Base-by-base conservation (phyloP, 2,113 vertebrate genomes). In the Ameiurus melas region DNA sequence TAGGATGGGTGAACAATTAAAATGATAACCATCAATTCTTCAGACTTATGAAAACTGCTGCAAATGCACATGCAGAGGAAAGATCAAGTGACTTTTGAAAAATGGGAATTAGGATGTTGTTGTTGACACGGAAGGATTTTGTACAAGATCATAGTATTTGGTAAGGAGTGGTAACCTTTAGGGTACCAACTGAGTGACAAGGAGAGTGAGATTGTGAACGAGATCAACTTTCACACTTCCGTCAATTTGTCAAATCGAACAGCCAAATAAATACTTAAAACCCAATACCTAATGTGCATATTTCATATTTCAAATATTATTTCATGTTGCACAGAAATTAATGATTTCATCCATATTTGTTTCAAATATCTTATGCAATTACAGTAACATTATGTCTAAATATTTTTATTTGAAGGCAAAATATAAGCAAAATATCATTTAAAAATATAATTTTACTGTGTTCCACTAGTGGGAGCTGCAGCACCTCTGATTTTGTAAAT, bases 1-100 rank as follows among this genome's bases (percentile, higher is more conserved):
- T 88, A 95, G 95, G 92, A 94, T 86, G 0, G 90, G 55, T 53
- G 87, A 86, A 85, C 92, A 86, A 92, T 80, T 36, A 62, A 19
- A 19, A 87, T 39, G 82, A 66, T 87, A 57, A 39, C 27, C 60
- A 60, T 36, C 57, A 84, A 30, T 58, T 20, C 36, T 62, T 39
- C n/a, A 30, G 64, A 86, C 17, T 62, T 66, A 66, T n/a, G 77
- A 47, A 47, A 79, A 55, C 25, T 25, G 19, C 33, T 62, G 51
- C 2, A 71, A 30, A 83, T 43, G 17, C 58, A 58, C 17, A 33
- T 55, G 16, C n/a, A 17, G 30, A 27, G 14, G 12, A 36, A 79
- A 27, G 43, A 83, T 55, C 14, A 30, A 55, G 19, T 58, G 13
- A 43, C 20, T 20, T 60, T 10, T 80, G 20, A 3, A 57, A 80